Percentiles rank a stretch among this genome's conserved stretches.
phyloP scores from a whole-genome alignment of 2,797 vertebrate genomes.

The Scleropages formosus region DNA sequence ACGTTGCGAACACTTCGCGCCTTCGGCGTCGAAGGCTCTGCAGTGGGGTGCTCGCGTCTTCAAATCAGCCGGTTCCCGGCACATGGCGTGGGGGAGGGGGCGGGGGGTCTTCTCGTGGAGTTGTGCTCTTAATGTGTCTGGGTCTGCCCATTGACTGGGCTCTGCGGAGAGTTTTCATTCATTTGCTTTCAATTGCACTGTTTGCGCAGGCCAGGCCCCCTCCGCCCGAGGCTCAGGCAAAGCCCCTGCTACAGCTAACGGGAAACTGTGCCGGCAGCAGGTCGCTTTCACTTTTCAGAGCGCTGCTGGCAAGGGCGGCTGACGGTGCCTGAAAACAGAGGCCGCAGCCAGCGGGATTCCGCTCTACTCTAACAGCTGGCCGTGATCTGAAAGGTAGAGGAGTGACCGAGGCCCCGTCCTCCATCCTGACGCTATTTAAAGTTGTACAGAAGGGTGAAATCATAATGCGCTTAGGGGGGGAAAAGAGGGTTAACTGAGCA shows the following conservation, averaged over 20 bases:
- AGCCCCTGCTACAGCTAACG: background rate
- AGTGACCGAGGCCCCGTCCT: background rate
- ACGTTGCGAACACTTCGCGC: too few relatives aligned
- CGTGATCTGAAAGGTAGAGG: background rate
- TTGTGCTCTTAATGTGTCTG: slow-evolving; percentile 12
- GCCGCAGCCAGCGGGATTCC: too few relatives aligned
- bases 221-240: slow-evolving; percentile 14
- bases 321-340: background rate
- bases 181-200: slow-evolving; percentile 18
- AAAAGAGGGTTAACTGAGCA: too few relatives aligned
- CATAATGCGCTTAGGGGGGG: too few relatives aligned
- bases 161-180: slow-evolving; percentile 24
- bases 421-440: too few relatives aligned
- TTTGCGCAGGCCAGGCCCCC: background rate
- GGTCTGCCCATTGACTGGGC: slow-evolving; percentile 5
- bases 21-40: too few relatives aligned
- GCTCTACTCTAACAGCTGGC: too few relatives aligned
- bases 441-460: too few relatives aligned
- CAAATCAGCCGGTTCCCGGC: background rate
- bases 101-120: too few relatives aligned
- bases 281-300: slow-evolving; percentile 24
- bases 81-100: background rate
- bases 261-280: background rate
- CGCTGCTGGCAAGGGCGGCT: background rate
- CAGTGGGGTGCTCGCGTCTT: background rate